Evolutionary conservation across 2,113 vertebrate species (phyloP).

Genomic region (Trachemys scripta): DNA sequence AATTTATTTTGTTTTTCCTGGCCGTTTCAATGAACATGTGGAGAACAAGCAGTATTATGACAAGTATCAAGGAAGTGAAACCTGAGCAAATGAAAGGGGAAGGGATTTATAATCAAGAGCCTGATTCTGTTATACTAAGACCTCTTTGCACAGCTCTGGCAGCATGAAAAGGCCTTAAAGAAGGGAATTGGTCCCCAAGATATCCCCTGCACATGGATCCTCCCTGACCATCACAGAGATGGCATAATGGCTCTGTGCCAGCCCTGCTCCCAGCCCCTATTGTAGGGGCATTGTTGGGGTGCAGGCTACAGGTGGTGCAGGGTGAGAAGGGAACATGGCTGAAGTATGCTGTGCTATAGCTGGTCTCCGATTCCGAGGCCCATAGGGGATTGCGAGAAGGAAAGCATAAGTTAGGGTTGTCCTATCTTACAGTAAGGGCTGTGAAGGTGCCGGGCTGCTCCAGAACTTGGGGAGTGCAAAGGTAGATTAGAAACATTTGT

Average conservation of each 20-base stretch:
- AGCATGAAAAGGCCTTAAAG: not conserved
- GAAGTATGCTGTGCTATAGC: not conserved
- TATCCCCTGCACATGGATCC: not conserved
- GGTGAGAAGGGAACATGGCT: not conserved
- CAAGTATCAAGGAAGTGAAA: not conserved
- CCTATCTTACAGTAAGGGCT: not conserved
- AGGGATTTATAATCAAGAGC: not conserved
- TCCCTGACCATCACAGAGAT: not conserved
- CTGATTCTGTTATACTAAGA: not conserved
- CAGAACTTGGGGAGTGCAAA: not conserved
- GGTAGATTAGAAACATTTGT: not conserved
- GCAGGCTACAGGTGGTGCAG: not conserved
- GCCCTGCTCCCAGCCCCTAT: not conserved
- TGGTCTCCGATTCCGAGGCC: not conserved
- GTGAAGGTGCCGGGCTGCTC: not conserved
- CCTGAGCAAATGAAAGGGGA: conserved; percentile 9
- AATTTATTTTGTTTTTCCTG: too few species aligned
- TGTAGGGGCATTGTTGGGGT: not conserved
- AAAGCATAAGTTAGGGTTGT: not conserved
- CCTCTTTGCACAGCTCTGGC: too few species aligned
- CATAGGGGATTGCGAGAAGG: not conserved
- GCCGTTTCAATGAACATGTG: not conserved
- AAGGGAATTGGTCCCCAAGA: not conserved
- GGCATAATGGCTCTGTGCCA: not conserved
- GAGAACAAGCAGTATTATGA: not conserved